Conservation (phyloP, 2,113 vertebrate genomes). For the Leiothrix lutea region DNA sequence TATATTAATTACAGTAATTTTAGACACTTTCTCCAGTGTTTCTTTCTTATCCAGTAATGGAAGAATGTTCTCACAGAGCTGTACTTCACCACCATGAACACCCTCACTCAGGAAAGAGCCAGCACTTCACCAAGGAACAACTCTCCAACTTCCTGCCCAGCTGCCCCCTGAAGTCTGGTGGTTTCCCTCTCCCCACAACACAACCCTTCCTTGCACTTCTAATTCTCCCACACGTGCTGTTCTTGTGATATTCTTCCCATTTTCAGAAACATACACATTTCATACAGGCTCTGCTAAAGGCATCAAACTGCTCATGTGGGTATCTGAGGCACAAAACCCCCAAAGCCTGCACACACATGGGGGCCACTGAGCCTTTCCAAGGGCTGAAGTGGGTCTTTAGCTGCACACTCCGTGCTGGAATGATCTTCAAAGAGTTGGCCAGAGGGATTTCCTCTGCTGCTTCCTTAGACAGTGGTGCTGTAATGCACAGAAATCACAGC, state of each 20-base stretch:
- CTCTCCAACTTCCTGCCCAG: background rate
- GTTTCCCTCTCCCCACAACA: background rate
- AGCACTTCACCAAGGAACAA: background rate
- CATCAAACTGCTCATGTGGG: background rate
- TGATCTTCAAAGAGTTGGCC: background rate
- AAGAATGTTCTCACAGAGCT: background rate
- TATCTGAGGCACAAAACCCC: background rate
- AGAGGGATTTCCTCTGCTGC: background rate
- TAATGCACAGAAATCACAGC: background rate
- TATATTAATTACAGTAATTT: background rate
- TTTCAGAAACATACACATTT: background rate
- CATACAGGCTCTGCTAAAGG: background rate
- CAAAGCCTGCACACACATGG: fast-evolving
- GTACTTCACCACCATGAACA: background rate
- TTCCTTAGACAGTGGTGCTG: background rate
- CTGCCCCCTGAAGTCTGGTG: background rate
- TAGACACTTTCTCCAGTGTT: background rate
- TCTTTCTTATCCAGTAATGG: background rate
- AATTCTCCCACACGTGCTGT: background rate
- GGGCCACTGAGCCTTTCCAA: background rate
- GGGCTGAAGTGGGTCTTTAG: background rate
- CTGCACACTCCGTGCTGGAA: fast-evolving
- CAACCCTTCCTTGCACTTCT: background rate
- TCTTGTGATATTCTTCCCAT: background rate
- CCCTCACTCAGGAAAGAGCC: background rate